Evolutionary conservation across 2,888 invertebrate species (phyloP), one percentile per base, ranked within the genome.

Genomic region (Cephus rjabovi): DNA sequence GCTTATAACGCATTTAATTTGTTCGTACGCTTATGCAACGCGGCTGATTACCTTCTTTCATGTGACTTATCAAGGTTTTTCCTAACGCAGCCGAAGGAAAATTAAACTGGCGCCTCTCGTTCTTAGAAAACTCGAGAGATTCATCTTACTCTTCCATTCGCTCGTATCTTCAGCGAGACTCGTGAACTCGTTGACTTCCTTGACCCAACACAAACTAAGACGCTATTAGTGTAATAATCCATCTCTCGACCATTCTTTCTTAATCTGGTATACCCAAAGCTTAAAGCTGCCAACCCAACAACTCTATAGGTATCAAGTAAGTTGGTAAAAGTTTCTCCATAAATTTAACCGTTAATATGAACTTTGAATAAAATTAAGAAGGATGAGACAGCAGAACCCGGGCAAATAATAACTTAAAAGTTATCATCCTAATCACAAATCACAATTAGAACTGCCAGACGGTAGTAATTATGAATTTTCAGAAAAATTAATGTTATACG

Each of bases 311-410:
- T 78, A 73, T 71, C 73, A 37, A 40, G 56, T 79, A 84, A 86
- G 85, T 85, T 87, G 86, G 86, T 84, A 79, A 81, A 87, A 89
- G 85, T 88, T 87, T 81, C 81, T 83, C 83, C 84, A 89, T 89
- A 89, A 89, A 89, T 89, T 87, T 86, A 34, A 83, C 77, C 83
- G 85, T 86, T 87, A 85, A 87, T 86, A 84, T 82, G 82, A 85
- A 81, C 84, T 81, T 75, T 79, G 84, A 83, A 83, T 85, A 83
- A 83, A 84, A 83, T 86, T 85, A 82, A 82, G 83, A 85, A 77
- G 80, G 81, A 85, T 23, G 56, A 56, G 56, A 23, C 56, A 56
- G 56, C 23, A 23, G 56, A 23, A 56, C 56, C 9, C 56, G 23
- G 56, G 23, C 23, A 56, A 56, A 56, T 56, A 56, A 56, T 56